phyloP scores from a whole-genome alignment of 2,113 vertebrate species.

The Notarius lentiginosus region DNA sequence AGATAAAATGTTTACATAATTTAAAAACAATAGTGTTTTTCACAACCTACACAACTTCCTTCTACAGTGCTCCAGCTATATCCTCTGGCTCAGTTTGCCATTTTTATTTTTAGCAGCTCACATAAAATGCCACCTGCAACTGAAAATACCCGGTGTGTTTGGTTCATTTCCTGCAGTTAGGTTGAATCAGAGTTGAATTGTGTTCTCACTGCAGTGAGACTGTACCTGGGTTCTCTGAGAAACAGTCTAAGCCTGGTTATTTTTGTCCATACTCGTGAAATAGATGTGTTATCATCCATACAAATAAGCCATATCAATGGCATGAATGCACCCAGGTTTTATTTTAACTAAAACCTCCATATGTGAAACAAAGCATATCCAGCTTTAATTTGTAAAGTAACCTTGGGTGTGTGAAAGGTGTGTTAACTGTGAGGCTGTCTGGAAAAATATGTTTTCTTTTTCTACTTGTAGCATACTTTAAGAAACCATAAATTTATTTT shows the following conservation, averaged over 20 bases:
- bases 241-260: not conserved
- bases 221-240: not conserved
- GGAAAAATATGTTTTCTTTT: not conserved
- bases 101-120: not conserved
- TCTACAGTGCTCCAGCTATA: not conserved
- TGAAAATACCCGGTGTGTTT: not conserved
- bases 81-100: not conserved
- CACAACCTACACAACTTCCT: not conserved
- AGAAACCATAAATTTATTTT: not conserved
- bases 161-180: not conserved
- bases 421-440: not conserved
- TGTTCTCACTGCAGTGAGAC: not conserved
- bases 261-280: not conserved
- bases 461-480: not conserved
- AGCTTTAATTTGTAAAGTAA: not conserved
- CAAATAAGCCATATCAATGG: not conserved
- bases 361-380: not conserved
- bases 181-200: not conserved
- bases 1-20: not conserved
- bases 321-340: not conserved
- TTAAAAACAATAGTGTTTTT: not conserved
- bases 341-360: not conserved
- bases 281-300: not conserved
- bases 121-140: not conserved
- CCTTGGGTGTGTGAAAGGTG: not conserved